Conservation (phyloP, 2,797 vertebrate species). For the Gila robusta region DNA sequence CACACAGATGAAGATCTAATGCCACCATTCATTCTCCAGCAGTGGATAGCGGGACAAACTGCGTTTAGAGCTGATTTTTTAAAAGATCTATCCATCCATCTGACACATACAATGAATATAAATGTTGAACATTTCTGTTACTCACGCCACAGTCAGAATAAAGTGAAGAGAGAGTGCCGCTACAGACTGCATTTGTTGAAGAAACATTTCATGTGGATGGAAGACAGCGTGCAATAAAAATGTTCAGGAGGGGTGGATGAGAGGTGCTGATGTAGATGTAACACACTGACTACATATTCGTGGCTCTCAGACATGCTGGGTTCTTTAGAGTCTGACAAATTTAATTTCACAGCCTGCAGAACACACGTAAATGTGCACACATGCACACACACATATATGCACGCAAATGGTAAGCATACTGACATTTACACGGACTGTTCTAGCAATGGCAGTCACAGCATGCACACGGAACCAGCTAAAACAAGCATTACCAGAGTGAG, state of each 20-base stretch:
- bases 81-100: constrained; percentile 54
- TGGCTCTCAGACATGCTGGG: constrained; percentile 41
- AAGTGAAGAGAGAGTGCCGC: constrained; percentile 14
- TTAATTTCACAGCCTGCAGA: constrained; percentile 91
- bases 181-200: constrained; percentile 24
- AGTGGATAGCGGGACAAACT: neutral
- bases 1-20: constrained; percentile 37
- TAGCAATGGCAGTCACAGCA: constrained; percentile 79
- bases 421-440: constrained; percentile 84
- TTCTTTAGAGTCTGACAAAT: constrained; percentile 86
- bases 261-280: constrained; percentile 74
- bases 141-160: constrained; percentile 9
- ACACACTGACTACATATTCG: constrained; percentile 72
- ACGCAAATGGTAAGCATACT: constrained; percentile 79
- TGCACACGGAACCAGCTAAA: constrained; percentile 71
- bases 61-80: neutral
- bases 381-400: constrained; percentile 64
- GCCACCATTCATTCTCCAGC: constrained; percentile 43
- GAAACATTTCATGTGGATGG: neutral
- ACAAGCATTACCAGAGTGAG: constrained; percentile 65
- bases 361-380: constrained; percentile 68
- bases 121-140: constrained; percentile 22
- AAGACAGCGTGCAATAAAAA: constrained; percentile 50
- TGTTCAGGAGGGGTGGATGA: constrained; percentile 61
- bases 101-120: constrained; percentile 37